Evolutionary conservation across 1,140 invertebrate genomes (phyloP).

Genomic region (Archivesica marissinica): DNA sequence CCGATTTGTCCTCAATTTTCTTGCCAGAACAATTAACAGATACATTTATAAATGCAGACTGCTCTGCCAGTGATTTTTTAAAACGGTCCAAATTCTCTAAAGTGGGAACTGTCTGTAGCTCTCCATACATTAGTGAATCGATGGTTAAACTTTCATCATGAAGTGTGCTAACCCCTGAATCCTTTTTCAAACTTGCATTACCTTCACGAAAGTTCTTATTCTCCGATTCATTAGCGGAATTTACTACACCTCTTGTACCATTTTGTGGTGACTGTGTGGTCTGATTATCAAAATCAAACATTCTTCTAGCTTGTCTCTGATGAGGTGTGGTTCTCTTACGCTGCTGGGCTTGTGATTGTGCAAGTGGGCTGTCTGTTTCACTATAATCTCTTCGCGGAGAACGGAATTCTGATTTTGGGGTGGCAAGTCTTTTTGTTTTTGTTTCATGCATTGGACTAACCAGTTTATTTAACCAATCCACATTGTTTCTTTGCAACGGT

Average conservation of each 20-base stretch:
- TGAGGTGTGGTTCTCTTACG: not conserved
- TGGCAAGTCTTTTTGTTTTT: not conserved
- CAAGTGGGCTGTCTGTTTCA: not conserved
- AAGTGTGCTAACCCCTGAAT: constrained; percentile 11
- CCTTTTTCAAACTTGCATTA: constrained; percentile 6
- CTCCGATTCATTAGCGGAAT: not conserved
- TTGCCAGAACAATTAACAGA: not conserved
- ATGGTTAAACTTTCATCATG: constrained; percentile 27
- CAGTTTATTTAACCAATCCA: not conserved
- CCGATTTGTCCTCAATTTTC: not conserved
- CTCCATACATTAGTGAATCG: not conserved
- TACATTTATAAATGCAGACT: constrained; percentile 3
- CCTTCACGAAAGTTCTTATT: not conserved
- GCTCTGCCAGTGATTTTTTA: not conserved
- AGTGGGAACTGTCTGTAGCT: not conserved
- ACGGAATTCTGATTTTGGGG: too few species aligned
- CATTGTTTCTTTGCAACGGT: not conserved
- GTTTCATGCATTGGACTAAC: not conserved
- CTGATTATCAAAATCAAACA: not conserved
- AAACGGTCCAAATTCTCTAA: not conserved
- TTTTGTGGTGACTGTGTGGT: not conserved
- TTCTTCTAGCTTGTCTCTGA: constrained; percentile 5
- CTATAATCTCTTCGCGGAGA: not conserved
- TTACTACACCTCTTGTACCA: not conserved
- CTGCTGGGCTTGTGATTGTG: not conserved